phyloP scores from a whole-genome alignment of 2,888 invertebrate species.

The Ellobium chinense region DNA sequence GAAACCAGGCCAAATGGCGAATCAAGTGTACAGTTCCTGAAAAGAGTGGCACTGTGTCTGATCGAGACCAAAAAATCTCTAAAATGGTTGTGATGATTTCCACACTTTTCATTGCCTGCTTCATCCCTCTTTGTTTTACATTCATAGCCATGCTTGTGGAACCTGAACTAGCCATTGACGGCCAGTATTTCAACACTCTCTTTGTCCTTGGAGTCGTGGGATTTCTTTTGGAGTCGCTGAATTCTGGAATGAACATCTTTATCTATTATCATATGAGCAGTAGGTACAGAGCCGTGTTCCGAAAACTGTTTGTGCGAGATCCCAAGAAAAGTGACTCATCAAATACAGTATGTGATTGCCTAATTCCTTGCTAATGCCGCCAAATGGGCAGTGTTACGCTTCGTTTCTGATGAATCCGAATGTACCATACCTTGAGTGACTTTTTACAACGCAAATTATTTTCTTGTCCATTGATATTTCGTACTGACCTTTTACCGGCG shows the following conservation, averaged over 20 bases:
- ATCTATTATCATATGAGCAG: constrained; percentile 26
- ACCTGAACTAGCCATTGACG: constrained; percentile 1
- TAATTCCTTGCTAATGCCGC: no score
- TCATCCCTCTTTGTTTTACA: neutral
- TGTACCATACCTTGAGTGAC: no score
- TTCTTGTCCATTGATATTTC: no score
- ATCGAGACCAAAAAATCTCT: neutral
- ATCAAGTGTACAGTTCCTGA: neutral
- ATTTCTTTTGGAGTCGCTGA: constrained; percentile 20
- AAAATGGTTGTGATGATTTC: constrained; percentile 31
- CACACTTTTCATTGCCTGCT: constrained; percentile 22
- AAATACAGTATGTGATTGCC: no score
- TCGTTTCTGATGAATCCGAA: no score
- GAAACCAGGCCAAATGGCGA: constrained; percentile 3
- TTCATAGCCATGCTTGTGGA: constrained; percentile 16
- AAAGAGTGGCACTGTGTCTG: neutral
- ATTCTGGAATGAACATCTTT: constrained; percentile 15
- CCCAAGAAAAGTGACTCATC: no score
- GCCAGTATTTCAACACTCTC: neutral
- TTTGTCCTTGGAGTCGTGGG: neutral
- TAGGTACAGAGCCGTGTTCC: neutral
- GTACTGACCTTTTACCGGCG: no score
- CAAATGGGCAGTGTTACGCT: no score
- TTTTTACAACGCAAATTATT: no score
- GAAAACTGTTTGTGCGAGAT: neutral